phyloP scores from a whole-genome alignment of 2,888 invertebrate genomes.

The Dryobota labecula region DNA sequence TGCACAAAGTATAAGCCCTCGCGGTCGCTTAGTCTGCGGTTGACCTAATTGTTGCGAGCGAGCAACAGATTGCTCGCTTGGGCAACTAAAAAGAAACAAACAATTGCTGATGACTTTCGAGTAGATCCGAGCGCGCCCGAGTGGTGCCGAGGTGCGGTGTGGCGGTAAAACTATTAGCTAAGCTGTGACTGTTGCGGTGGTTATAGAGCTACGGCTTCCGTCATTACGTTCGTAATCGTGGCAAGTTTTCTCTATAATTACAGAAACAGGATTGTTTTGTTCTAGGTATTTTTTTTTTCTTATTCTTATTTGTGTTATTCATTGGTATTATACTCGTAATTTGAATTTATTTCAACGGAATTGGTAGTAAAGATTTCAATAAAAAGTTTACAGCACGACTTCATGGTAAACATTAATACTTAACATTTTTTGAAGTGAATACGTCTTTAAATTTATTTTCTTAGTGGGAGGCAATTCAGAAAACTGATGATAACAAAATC shows the following conservation, averaged over 20 bases:
- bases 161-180: not conserved
- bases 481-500: too few species aligned
- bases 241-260: not conserved
- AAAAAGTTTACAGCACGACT: not conserved
- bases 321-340: too few species aligned
- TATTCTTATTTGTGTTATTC: not conserved
- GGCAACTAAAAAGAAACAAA: constrained; percentile 6
- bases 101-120: not conserved
- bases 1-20: constrained; percentile 1
- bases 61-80: constrained; percentile 13
- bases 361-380: not conserved
- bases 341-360: not conserved
- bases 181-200: not conserved
- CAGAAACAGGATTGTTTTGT: too few species aligned
- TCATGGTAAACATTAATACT: too few species aligned
- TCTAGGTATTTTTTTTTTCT: not conserved
- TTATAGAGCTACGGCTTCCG: not conserved
- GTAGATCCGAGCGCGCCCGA: not conserved
- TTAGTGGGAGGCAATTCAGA: too few species aligned
- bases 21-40: not conserved
- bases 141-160: not conserved
- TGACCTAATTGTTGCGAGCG: not conserved
- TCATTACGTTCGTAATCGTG: not conserved
- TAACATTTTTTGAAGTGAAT: too few species aligned
- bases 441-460: too few species aligned